Evolutionary conservation across 2,888 invertebrate species (phyloP).

Genomic region (Tipula helvola): DNA sequence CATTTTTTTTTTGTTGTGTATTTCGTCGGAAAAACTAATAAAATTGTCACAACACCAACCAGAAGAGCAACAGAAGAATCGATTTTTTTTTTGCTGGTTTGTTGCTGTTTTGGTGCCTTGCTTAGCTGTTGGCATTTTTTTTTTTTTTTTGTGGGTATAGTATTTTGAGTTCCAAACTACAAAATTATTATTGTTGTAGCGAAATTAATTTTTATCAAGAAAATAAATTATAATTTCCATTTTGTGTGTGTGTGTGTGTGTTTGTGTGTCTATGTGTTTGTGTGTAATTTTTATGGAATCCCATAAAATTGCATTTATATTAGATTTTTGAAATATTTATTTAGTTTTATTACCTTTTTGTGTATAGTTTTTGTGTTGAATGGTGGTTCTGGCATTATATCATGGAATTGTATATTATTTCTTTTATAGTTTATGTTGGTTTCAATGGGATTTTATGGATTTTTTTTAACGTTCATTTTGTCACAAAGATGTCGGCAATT

Average conservation of each 20-base stretch:
- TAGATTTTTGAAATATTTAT: constrained; percentile 4
- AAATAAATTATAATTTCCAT: not conserved
- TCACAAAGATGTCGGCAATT: not conserved
- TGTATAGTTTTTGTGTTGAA: not conserved
- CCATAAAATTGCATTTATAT: constrained; percentile 4
- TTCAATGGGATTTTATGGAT: not conserved
- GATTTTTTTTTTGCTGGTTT: not conserved
- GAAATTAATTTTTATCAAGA: not conserved
- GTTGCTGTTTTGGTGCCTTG: not conserved
- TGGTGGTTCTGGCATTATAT: not conserved
- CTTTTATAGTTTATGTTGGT: not conserved
- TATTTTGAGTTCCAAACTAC: not conserved
- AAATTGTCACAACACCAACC: not conserved
- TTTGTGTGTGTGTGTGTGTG: not conserved
- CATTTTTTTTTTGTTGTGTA: not conserved
- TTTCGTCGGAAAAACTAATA: not conserved
- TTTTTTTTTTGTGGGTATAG: not conserved
- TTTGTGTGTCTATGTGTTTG: not conserved
- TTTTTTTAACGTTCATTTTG: not conserved
- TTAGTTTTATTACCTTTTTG: not conserved
- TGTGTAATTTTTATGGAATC: not conserved
- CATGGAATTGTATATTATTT: not conserved
- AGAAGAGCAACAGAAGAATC: not conserved
- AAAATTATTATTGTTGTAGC: not conserved
- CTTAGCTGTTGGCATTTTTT: not conserved